A percentile compares a stretch with the other conserved stretches of the same genome.
phyloP scores from a whole-genome alignment of 1,140 invertebrate genomes.

The Danaus melanippus region DNA sequence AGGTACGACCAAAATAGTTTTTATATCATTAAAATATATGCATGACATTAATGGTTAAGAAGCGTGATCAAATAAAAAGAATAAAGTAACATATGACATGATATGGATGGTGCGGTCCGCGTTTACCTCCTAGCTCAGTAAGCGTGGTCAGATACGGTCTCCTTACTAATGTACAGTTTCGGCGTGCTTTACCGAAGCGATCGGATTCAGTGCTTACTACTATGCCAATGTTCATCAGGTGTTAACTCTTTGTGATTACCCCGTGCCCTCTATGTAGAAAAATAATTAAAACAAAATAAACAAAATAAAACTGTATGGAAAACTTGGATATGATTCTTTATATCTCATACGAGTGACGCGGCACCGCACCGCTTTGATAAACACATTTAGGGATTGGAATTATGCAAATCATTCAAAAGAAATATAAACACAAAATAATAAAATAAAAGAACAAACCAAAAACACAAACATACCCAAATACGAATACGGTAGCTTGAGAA shows the following conservation, averaged over 20 bases:
- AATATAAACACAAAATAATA: conserved; percentile 28
- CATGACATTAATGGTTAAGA: conserved; percentile 47
- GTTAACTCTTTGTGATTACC: conserved; percentile 23
- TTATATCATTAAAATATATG: conserved; percentile 48
- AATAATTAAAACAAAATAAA: conserved; percentile 18
- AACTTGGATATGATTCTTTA: conserved; percentile 8
- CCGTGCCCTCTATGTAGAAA: conserved; percentile 26
- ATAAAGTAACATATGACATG: conserved; percentile 20
- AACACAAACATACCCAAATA: conserved; percentile 49
- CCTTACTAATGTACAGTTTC: not conserved
- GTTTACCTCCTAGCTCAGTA: conserved; percentile 15
- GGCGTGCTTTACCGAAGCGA: conserved; percentile 24
- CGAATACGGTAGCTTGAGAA: conserved; percentile 51
- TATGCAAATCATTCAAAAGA: conserved; percentile 29
- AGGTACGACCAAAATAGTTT: conserved; percentile 71
- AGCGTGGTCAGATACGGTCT: conserved; percentile 17
- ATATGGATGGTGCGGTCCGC: conserved; percentile 48
- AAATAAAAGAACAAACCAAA: conserved; percentile 28
- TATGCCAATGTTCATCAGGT: conserved; percentile 30
- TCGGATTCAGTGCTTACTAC: conserved; percentile 31
- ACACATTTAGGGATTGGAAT: conserved; percentile 33
- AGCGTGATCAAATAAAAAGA: conserved; percentile 52
- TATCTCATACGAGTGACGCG: conserved; percentile 23
- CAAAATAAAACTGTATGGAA: conserved; percentile 19
- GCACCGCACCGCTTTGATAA: conserved; percentile 41